Percentiles rank a stretch among this genome's conserved stretches.
Conservation (phyloP, 1,140 invertebrate genomes). For the Aphidius ervi region DNA sequence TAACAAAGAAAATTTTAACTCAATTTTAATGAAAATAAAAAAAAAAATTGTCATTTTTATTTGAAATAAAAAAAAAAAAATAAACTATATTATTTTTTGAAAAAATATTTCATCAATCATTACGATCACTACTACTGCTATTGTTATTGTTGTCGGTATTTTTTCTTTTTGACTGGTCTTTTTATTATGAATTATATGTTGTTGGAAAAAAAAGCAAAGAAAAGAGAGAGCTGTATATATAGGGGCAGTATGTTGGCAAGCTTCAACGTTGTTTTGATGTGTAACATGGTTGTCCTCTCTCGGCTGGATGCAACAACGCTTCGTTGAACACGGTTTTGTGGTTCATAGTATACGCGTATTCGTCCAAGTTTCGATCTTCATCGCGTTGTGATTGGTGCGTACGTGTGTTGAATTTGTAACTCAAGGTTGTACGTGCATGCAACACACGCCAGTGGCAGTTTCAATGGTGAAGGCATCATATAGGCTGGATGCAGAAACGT, state of each 20-base stretch:
- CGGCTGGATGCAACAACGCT: slow-evolving; percentile 32
- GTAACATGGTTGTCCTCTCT: slow-evolving; percentile 18
- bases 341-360: slow-evolving; percentile 29
- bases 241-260: slow-evolving; percentile 3
- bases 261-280: slow-evolving; percentile 23
- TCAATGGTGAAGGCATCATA: slow-evolving; percentile 5
- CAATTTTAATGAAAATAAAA: background rate
- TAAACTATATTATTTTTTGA: background rate
- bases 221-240: slow-evolving; percentile 17
- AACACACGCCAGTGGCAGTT: slow-evolving; percentile 18
- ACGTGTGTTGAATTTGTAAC: slow-evolving; percentile 38
- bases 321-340: slow-evolving; percentile 30
- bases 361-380: slow-evolving; percentile 35
- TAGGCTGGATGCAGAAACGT: background rate
- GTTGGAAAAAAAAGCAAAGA: slow-evolving; percentile 24
- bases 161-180: slow-evolving; percentile 4
- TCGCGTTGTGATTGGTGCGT: slow-evolving; percentile 42
- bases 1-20: too few species aligned
- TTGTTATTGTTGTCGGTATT: background rate
- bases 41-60: background rate
- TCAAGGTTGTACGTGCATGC: slow-evolving; percentile 40
- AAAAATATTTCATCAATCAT: background rate
- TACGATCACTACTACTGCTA: background rate
- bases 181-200: slow-evolving; percentile 24
- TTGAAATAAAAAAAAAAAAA: background rate